Conservation (phyloP, 2,797 vertebrate species). For the Poecilia picta region DNA sequence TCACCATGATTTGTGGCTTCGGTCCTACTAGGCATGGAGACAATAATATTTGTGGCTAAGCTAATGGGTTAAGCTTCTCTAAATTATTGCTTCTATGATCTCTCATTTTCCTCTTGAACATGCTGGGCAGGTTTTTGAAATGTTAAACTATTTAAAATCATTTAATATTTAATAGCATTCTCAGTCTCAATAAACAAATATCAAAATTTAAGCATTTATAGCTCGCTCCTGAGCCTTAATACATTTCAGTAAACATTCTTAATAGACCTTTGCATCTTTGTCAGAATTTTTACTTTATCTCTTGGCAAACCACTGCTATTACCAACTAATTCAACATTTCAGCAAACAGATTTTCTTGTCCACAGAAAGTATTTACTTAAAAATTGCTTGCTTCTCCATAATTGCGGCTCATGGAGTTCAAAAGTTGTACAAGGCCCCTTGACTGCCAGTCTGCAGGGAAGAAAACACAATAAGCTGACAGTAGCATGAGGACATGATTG, state of each 20-base stretch:
- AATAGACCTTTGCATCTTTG: background rate
- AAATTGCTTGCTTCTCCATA: background rate
- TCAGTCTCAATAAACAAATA: no score
- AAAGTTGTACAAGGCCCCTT: conserved; percentile 3
- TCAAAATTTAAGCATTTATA: no score
- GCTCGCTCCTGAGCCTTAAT: background rate
- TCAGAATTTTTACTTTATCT: background rate
- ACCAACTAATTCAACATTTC: background rate
- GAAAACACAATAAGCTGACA: conserved; percentile 15
- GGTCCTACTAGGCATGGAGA: background rate
- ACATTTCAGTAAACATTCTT: background rate
- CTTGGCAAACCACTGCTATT: background rate
- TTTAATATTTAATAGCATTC: no score
- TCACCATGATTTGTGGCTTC: background rate
- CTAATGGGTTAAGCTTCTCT: background rate
- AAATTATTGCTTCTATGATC: background rate
- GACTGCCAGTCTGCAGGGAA: background rate
- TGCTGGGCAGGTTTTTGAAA: background rate
- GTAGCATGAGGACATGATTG: conserved; percentile 15
- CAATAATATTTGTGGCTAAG: background rate
- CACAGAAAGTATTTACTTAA: background rate
- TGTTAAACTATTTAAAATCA: background rate
- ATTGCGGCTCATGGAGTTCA: background rate
- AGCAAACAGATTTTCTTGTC: background rate
- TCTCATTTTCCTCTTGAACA: background rate